Evolutionary conservation across 2,888 invertebrate species (phyloP).

Genomic region (Caenorhabditis plicata): DNA sequence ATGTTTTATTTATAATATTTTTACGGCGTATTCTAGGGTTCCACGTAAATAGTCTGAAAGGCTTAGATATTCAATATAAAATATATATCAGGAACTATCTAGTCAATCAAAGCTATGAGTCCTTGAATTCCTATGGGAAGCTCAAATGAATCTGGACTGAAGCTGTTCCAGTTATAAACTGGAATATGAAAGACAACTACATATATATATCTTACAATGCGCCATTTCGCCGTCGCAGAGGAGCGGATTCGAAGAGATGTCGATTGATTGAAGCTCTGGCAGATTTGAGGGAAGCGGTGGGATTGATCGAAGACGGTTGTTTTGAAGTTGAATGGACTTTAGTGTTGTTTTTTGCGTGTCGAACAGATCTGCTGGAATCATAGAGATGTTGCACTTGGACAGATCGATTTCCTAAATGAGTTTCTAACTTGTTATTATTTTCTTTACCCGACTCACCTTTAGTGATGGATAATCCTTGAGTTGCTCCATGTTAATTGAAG

Average conservation of each 20-base stretch:
- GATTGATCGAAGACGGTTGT: slow-evolving; percentile 79
- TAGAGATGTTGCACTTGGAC: slow-evolving; percentile 47
- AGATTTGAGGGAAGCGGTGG: slow-evolving; percentile 49
- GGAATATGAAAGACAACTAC: too few relatives aligned
- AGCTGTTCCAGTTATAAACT: neutral
- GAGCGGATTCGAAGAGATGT: slow-evolving; percentile 67
- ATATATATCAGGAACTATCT: too few relatives aligned
- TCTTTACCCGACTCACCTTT: slow-evolving; percentile 6
- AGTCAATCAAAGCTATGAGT: too few relatives aligned
- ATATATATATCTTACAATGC: slow-evolving; percentile 42
- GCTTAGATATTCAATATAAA: too few relatives aligned
- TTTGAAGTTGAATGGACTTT: slow-evolving; percentile 79
- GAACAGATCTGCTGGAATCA: slow-evolving; percentile 43
- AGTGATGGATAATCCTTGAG: slow-evolving; percentile 45
- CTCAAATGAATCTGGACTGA: neutral
- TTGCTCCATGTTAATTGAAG: slow-evolving; percentile 27
- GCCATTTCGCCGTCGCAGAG: slow-evolving; percentile 51
- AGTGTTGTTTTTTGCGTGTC: slow-evolving; percentile 65
- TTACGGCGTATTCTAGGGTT: too few relatives aligned
- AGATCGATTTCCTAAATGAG: slow-evolving; percentile 53
- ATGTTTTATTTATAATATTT: too few relatives aligned
- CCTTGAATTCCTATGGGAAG: too few relatives aligned
- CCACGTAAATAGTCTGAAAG: too few relatives aligned
- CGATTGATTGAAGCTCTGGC: slow-evolving; percentile 61
- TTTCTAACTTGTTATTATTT: too few relatives aligned